Conservation (phyloP, 2,797 vertebrate species). For the Pagetopsis macropterus region DNA sequence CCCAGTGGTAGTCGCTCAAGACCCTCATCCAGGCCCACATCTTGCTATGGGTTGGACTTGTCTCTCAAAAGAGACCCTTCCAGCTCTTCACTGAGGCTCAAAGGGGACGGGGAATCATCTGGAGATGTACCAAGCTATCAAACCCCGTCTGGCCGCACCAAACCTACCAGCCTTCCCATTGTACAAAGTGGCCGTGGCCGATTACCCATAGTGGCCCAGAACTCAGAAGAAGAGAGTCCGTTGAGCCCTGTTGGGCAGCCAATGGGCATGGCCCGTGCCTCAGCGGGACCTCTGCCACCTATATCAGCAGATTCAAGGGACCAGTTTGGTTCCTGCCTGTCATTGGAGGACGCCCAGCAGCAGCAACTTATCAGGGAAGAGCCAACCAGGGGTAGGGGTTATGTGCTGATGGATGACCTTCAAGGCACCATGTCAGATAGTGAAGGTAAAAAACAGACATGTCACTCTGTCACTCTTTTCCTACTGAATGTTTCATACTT, state of each 20-base stretch:
- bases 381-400: conserved; percentile 91
- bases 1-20: conserved; percentile 95
- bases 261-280: conserved; percentile 99
- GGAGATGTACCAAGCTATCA: conserved; percentile 87
- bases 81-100: conserved; percentile 94
- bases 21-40: conserved; percentile 95
- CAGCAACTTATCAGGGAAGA: conserved; percentile 98
- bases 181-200: conserved; percentile 95
- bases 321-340: conserved; percentile 98
- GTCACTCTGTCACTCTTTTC: conserved; percentile 60
- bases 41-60: conserved; percentile 96
- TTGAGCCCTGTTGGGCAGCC: conserved; percentile 98
- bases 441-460: conserved; percentile 93
- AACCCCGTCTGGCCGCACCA: conserved; percentile 93
- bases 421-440: conserved; percentile 99
- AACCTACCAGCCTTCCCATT: conserved; percentile 96
- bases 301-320: conserved; percentile 98
- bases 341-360: conserved; percentile 92
- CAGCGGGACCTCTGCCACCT: conserved; percentile 96
- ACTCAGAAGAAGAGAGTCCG: conserved; percentile 99
- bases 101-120: conserved; percentile 91
- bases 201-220: conserved; percentile 97
- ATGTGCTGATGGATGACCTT: conserved; percentile 97
- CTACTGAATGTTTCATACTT: conserved; percentile 77
- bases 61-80: conserved; percentile 97